Conservation (phyloP, 2,113 vertebrate species). For the Coracopsis vasa region DNA sequence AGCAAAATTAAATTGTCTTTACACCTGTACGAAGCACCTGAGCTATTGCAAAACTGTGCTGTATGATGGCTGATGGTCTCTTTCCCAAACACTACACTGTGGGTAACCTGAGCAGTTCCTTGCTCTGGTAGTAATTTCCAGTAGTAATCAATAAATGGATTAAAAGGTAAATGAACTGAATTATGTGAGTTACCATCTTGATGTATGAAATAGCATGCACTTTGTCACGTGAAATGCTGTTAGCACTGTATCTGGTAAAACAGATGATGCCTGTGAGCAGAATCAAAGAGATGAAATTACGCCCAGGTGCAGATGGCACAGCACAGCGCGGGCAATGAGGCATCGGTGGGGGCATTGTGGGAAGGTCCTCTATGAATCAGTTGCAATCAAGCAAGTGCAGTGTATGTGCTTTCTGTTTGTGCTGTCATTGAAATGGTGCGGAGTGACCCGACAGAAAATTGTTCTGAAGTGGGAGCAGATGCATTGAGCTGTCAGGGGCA, state of each 20-base stretch:
- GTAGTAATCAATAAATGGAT: not conserved
- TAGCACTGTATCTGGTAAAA: not conserved
- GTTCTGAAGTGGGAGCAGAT: constrained; percentile 40
- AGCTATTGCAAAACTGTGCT: not conserved
- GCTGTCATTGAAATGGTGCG: not conserved
- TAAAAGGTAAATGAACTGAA: not conserved
- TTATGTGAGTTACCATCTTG: not conserved
- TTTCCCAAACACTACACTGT: not conserved
- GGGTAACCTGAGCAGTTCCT: not conserved
- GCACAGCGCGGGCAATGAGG: accelerated
- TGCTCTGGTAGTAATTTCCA: not conserved
- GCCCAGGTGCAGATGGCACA: not conserved
- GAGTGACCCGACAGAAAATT: constrained; percentile 28
- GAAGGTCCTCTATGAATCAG: not conserved
- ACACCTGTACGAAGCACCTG: not conserved
- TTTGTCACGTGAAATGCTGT: not conserved
- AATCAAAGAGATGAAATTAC: constrained; percentile 10
- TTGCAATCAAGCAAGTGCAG: not conserved
- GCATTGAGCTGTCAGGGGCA: constrained; percentile 62
- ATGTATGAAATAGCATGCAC: not conserved
- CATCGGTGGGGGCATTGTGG: not conserved
- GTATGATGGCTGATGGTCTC: not conserved
- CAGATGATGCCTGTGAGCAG: not conserved
- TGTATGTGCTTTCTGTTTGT: not conserved
- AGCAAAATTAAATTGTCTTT: not conserved